A percentile compares a stretch with the other conserved stretches of the same genome.
phyloP scores from a whole-genome alignment of 2,888 invertebrate genomes.

The Chironomus tentans region DNA sequence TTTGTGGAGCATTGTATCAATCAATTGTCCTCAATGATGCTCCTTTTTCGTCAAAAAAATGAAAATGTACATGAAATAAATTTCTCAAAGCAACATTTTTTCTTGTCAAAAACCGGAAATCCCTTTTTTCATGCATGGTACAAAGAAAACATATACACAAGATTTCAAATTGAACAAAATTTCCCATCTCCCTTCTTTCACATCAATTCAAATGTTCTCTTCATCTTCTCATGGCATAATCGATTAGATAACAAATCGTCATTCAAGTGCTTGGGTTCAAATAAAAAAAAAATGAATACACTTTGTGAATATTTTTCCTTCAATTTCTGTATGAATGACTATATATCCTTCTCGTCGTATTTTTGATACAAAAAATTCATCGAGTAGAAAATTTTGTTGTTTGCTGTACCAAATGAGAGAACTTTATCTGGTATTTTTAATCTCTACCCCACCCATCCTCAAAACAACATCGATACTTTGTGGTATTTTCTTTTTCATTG shows the following conservation, averaged over 20 bases:
- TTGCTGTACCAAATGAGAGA: not conserved
- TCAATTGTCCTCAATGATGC: not conserved
- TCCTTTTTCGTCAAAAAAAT: not conserved
- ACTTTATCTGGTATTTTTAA: not conserved
- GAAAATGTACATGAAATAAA: not conserved
- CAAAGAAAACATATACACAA: not conserved
- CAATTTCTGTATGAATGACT: not conserved
- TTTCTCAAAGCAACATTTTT: not conserved
- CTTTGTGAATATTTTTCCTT: not conserved
- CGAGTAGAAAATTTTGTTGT: constrained; percentile 22
- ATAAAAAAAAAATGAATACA: not conserved
- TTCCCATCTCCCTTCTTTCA: not conserved
- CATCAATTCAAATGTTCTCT: not conserved
- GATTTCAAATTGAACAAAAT: constrained; percentile 9
- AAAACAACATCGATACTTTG: no score
- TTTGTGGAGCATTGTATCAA: no score
- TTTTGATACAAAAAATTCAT: not conserved
- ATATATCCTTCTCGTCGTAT: no score
- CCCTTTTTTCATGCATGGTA: constrained; percentile 7
- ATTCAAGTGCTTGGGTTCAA: constrained; percentile 2
- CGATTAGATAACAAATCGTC: constrained; percentile 27
- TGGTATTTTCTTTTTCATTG: no score
- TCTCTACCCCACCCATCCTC: no score
- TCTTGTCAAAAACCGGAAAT: constrained; percentile 24
- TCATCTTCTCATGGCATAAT: constrained; percentile 3